Conservation (phyloP, 2,797 vertebrate species). For the Cyprinella venusta region DNA sequence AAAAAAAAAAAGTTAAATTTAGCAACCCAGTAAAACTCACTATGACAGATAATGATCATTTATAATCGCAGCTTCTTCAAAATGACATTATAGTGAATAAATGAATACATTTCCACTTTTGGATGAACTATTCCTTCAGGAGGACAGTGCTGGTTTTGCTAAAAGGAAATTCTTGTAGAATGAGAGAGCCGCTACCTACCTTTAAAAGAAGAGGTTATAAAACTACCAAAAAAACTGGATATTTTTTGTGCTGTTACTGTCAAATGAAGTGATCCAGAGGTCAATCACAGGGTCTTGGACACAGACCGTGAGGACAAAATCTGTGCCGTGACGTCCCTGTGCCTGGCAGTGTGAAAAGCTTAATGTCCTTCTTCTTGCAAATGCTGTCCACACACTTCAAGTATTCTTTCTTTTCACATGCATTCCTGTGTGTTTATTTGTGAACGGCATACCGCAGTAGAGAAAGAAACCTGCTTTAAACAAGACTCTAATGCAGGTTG, state of each 20-base stretch:
- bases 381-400: conserved; percentile 37
- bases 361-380: conserved; percentile 24
- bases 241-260: conserved; percentile 32
- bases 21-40: neutral
- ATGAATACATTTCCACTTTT: neutral
- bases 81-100: neutral
- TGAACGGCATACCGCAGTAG: neutral
- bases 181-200: conserved; percentile 20
- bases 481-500: conserved; percentile 6
- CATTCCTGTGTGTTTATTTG: conserved; percentile 24
- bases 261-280: neutral
- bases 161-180: conserved; percentile 8
- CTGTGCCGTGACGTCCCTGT: neutral
- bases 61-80: neutral
- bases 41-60: neutral
- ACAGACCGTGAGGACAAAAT: conserved; percentile 26
- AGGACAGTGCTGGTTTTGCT: neutral
- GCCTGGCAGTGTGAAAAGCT: conserved; percentile 53
- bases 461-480: conserved; percentile 19
- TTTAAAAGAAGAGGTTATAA: conserved; percentile 18
- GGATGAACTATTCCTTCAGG: conserved; percentile 8
- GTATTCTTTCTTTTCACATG: conserved; percentile 28
- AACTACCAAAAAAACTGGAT: conserved; percentile 36
- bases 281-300: neutral
- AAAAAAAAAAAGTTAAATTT: neutral